Evolutionary conservation across 2,888 invertebrate species (phyloP), one percentile per base, ranked within the genome.

Genomic region (Hypselothyrea guttata): DNA sequence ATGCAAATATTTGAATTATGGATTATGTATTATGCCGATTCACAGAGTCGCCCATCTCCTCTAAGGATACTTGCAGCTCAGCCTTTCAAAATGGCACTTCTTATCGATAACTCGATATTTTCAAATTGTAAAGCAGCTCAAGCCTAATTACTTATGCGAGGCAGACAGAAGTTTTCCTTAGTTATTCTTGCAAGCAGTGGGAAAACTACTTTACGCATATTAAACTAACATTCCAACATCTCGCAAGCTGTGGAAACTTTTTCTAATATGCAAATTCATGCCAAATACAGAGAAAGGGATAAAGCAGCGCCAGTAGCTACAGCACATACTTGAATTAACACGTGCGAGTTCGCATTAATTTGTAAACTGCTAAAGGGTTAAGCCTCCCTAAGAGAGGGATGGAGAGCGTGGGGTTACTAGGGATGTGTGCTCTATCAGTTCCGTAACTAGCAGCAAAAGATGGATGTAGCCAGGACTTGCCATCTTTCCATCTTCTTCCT

Each of bases 181-280:
- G 69, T 58, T 54, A 51, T 64, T 75, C 71, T 61, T 59, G 54
- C 68, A 72, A 54, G 77, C 66, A 59, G 62, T n/a, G n/a, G 60
- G 38, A 66, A 72, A 84, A 79, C 78, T 79, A 85, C 85, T 79
- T 85, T 83, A 84, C 85, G 78, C 78, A 79, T 84, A 79, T 84
- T 84, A 85, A 84, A 72, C 78, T 79, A 84, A 76, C 83, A 84
- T 84, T 84, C n/a, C n/a, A n/a, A n/a, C n/a, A n/a, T 78, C 75
- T 22, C 22, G 22, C 22, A 22, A 22, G 22, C 22, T 22, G 22
- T 22, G 2, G 71, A 74, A 79, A 79, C 64, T 84, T 84, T 79
- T 84, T 85, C 85, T 79, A 79, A 79, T 79, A 79, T 79, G 78
- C 85, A 79, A 84, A 79, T 79, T 79, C 73, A 84, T 78, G 58